Conservation (phyloP, 1,140 invertebrate species). For the Brachionus asplanchnoidis region DNA sequence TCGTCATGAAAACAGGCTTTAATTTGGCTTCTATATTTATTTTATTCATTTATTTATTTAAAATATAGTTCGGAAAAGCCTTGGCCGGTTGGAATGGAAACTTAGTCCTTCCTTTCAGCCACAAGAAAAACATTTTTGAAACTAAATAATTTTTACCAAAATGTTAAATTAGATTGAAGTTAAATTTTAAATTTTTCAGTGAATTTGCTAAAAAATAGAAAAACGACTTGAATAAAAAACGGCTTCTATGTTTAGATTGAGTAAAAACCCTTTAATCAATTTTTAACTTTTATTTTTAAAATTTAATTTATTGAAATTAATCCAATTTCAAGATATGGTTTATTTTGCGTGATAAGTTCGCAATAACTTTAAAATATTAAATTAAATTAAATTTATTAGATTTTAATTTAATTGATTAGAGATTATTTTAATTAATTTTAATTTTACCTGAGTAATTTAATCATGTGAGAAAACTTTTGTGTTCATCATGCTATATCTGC, state of each 20-base stretch:
- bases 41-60: no score
- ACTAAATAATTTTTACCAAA: no score
- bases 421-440: background rate
- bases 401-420: background rate
- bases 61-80: no score
- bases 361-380: background rate
- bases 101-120: no score
- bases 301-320: background rate
- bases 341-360: background rate
- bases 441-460: background rate
- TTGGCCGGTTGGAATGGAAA: no score
- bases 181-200: no score
- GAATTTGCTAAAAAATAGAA: no score
- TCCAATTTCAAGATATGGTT: background rate
- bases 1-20: background rate
- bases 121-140: no score
- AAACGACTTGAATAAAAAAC: no score
- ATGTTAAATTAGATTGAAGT: no score
- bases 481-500: background rate
- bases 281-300: background rate
- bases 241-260: no score
- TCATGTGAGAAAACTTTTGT: background rate
- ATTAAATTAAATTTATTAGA: background rate
- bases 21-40: background rate
- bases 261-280: background rate